phyloP scores from a whole-genome alignment of 2,113 vertebrate species.

The Romanogobio albipinnatus region DNA sequence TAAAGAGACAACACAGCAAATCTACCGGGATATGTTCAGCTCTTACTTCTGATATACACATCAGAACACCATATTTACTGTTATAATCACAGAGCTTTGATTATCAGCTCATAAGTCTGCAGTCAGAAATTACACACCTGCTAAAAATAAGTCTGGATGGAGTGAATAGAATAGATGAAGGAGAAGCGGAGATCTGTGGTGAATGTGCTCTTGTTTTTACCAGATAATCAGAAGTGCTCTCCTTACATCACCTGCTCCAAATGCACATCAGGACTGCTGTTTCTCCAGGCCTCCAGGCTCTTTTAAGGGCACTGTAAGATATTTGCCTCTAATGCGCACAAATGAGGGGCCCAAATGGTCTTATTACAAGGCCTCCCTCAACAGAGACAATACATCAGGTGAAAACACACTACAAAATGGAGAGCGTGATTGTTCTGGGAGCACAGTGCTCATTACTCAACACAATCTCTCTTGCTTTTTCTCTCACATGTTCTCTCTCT shows the following conservation, averaged over 20 bases:
- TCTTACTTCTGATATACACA: slow-evolving; percentile 17
- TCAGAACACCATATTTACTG: slow-evolving; percentile 33
- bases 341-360: slow-evolving; percentile 79
- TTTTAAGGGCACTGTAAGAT: slow-evolving; percentile 73
- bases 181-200: slow-evolving; percentile 48
- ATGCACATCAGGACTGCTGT: slow-evolving; percentile 59
- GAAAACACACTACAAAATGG: slow-evolving; percentile 74
- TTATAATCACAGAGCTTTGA: slow-evolving; percentile 35
- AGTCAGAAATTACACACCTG: slow-evolving; percentile 23
- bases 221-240: slow-evolving; percentile 49
- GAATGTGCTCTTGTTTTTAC: slow-evolving; percentile 60
- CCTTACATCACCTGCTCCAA: slow-evolving; percentile 60
- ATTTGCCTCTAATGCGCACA: slow-evolving; percentile 76
- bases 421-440: slow-evolving; percentile 80
- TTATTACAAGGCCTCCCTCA: slow-evolving; percentile 78
- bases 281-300: slow-evolving; percentile 72
- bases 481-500: slow-evolving; percentile 53
- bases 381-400: slow-evolving; percentile 76
- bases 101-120: slow-evolving; percentile 32
- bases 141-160: slow-evolving; percentile 13
- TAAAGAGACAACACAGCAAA: slow-evolving; percentile 25
- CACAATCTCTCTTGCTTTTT: slow-evolving; percentile 55
- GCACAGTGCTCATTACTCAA: slow-evolving; percentile 79
- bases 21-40: slow-evolving; percentile 11
- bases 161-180: not conserved